Evolutionary conservation across 2,888 invertebrate genomes (phyloP).

Genomic region (Aporophyla nigra): DNA sequence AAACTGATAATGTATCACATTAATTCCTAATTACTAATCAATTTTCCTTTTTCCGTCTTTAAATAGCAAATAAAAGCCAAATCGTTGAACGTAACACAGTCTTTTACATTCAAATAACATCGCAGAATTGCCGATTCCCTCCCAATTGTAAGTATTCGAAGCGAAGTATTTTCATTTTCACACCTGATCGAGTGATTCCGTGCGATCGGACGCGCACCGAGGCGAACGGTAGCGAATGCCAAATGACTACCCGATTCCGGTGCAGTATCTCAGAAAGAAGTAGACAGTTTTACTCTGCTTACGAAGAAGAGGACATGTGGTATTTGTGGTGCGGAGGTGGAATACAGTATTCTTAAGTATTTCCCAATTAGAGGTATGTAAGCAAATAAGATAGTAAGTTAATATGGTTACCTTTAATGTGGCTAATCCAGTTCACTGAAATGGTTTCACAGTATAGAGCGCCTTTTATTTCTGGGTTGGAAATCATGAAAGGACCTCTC

Average conservation of each 20-base stretch:
- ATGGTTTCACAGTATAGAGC: neutral
- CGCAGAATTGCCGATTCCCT: neutral
- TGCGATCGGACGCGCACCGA: conserved; percentile 29
- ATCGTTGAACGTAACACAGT: neutral
- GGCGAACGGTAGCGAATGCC: conserved; percentile 38
- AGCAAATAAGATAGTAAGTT: too few species aligned
- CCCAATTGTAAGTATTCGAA: conserved; percentile 30
- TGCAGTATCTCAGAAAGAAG: conserved; percentile 11
- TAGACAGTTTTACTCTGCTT: conserved; percentile 3
- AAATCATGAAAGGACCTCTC: too few species aligned
- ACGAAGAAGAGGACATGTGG: neutral
- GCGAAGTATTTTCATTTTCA: conserved; percentile 48
- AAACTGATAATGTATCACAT: neutral
- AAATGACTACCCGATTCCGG: conserved; percentile 55
- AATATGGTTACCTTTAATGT: too few species aligned
- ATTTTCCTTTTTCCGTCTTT: neutral
- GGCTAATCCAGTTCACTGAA: neutral
- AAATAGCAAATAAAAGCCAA: neutral
- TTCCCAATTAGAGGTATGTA: too few species aligned
- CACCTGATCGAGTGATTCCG: conserved; percentile 58
- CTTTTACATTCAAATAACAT: conserved; percentile 29
- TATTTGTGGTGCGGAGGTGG: neutral
- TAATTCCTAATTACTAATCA: neutral
- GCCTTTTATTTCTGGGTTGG: neutral
- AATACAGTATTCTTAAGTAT: too few species aligned